Evolutionary conservation across 2,888 invertebrate species (phyloP).

Genomic region (Nomada goodeniana): DNA sequence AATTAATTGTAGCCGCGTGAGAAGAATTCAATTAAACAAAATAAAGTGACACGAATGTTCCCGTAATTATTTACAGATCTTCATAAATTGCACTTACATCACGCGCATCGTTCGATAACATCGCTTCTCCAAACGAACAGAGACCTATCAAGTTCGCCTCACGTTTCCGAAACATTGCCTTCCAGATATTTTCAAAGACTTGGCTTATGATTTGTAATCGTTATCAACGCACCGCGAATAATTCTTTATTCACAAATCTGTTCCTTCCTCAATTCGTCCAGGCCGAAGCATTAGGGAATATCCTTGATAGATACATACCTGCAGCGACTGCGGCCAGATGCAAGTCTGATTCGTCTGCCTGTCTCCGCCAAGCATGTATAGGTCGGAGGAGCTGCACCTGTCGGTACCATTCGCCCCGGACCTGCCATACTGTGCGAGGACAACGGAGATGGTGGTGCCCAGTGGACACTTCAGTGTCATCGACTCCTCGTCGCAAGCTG

Average conservation of each 20-base stretch:
- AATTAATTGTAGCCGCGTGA: too few relatives aligned
- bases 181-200: too few relatives aligned
- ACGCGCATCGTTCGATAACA: too few relatives aligned
- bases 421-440: slow-evolving; percentile 95
- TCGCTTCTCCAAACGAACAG: too few relatives aligned
- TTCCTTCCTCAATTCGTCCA: not conserved
- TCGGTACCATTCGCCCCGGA: slow-evolving; percentile 85
- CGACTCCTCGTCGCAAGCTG: slow-evolving; percentile 96
- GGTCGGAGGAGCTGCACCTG: slow-evolving; percentile 85
- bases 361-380: slow-evolving; percentile 73
- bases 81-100: too few relatives aligned
- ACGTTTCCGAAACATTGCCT: too few relatives aligned
- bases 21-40: too few relatives aligned
- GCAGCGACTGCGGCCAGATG: slow-evolving; percentile 91
- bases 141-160: too few relatives aligned
- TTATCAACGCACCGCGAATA: too few relatives aligned
- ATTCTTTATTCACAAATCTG: not conserved
- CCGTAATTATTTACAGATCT: too few relatives aligned
- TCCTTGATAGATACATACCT: slow-evolving; percentile 87
- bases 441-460: slow-evolving; percentile 96
- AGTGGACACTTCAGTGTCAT: slow-evolving; percentile 95
- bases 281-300: not conserved
- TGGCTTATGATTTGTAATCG: too few relatives aligned
- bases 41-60: too few relatives aligned
- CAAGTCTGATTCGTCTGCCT: slow-evolving; percentile 88